Evolutionary conservation across 2,113 vertebrate genomes (phyloP), one percentile per base, ranked within the genome.

Genomic region (Numenius arquata): DNA sequence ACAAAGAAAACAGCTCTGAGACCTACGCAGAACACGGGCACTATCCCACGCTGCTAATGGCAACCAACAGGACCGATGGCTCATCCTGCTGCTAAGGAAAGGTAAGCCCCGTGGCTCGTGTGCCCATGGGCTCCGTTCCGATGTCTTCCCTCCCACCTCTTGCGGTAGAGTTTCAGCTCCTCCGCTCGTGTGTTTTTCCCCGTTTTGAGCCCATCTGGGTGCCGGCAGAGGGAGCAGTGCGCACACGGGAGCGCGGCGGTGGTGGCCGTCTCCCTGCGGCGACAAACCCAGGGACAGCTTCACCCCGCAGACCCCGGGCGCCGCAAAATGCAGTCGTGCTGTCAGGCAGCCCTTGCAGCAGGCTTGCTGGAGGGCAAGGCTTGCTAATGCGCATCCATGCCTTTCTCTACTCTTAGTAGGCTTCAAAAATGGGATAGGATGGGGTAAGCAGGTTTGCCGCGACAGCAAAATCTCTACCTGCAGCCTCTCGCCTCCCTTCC

Each of bases 191-290:
- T 4, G 52, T 11, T 27, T n/a, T 8, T 12, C 13, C 34, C 25
- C 15, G 0, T 3, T 8, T 8, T 1, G 48, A 4, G 41, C 3
- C 2, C 8, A 4, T 2, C 12, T 2, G 18, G 50, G 20, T 4
- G n/a, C 72, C 5, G 29, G 88, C 70, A 93, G 90, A 71, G 84
- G 92, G 90, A 91, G 96, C 77, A 94, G 59, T 6, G 50, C 18
- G 89, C 48, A 4, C 72, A 14, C 6, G 5, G 9, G 12, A 32
- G 29, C 1, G 36, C 36, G 16, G 36, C 8, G 52, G 8, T 12
- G 22, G 5, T 10, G 45, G 29, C 36, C 4, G 10, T 5, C 19
- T 16, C 66, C 19, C 48, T 1, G 21, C 43, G 6, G 59, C 23
- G n/a, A 38, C 59, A 3, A 23, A 4, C 9, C 10, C 6, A 9